These are phyloP conservation scores for Plagodis dolabraria DNA, from an alignment of 2,888 invertebrate species.

Conservation along the genomic window DNA sequence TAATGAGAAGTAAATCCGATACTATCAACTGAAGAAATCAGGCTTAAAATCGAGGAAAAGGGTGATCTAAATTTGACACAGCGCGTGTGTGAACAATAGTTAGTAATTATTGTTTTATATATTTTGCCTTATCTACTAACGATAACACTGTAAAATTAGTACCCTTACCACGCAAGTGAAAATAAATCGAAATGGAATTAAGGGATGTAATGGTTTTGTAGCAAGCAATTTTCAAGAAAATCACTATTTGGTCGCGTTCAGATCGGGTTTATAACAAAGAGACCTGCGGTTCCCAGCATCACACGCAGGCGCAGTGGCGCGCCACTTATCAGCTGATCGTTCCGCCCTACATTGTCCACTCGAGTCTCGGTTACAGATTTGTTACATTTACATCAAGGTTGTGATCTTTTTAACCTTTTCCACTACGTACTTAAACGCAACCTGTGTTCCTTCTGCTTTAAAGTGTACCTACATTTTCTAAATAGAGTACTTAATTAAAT, in stretches of 20 bases:
- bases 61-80: too few species aligned
- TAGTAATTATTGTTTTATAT: too few species aligned
- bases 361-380: constrained; percentile 17
- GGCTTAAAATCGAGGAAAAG: too few species aligned
- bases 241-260: constrained; percentile 9
- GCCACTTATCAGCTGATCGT: constrained; percentile 59
- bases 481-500: not conserved
- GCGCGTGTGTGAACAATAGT: too few species aligned
- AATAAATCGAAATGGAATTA: too few species aligned
- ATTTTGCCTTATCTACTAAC: too few species aligned
- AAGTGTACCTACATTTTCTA: constrained; percentile 8
- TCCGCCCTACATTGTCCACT: constrained; percentile 48
- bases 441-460: constrained; percentile 24
- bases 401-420: constrained; percentile 44
- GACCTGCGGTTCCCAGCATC: constrained; percentile 39
- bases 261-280: constrained; percentile 17
- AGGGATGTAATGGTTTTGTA: not conserved
- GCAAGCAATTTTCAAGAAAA: constrained; percentile 6
- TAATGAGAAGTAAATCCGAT: too few species aligned
- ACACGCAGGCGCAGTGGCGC: constrained; percentile 60
- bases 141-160: too few species aligned
- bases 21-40: too few species aligned
- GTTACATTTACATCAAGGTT: constrained; percentile 43
- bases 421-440: constrained; percentile 15
- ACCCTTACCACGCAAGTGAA: too few species aligned